Evolutionary conservation across 2,797 vertebrate species (phyloP).

Genomic region (Mus minutoides): DNA sequence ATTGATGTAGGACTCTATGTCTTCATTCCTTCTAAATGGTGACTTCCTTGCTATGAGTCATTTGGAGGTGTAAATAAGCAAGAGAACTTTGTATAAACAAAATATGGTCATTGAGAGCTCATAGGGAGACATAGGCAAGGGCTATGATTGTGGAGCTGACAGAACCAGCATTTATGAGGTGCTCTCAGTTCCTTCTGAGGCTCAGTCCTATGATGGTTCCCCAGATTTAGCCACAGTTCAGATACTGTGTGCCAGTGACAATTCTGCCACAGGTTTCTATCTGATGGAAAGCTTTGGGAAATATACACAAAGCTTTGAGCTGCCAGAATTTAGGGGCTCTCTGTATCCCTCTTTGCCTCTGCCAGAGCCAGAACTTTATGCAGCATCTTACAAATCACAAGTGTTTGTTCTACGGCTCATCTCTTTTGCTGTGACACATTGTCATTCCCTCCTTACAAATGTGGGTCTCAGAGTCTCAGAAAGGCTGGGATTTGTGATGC

Average conservation of each 20-base stretch:
- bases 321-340: background rate
- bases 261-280: background rate
- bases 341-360: background rate
- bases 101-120: background rate
- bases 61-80: background rate
- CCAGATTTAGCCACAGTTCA: background rate
- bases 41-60: background rate
- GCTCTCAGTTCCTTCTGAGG: background rate
- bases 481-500: background rate
- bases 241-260: background rate
- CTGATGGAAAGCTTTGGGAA: background rate
- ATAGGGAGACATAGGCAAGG: background rate
- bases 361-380: background rate
- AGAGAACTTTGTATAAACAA: background rate
- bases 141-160: fast-evolving
- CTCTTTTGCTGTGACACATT: background rate
- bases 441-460: background rate
- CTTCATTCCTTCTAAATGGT: background rate
- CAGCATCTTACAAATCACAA: background rate
- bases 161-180: background rate
- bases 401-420: background rate
- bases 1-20: no score
- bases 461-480: background rate
- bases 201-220: background rate
- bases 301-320: background rate